phyloP scores from a whole-genome alignment of 92 coral and sea anemone genomes.

The Palythoa grandiflora region DNA sequence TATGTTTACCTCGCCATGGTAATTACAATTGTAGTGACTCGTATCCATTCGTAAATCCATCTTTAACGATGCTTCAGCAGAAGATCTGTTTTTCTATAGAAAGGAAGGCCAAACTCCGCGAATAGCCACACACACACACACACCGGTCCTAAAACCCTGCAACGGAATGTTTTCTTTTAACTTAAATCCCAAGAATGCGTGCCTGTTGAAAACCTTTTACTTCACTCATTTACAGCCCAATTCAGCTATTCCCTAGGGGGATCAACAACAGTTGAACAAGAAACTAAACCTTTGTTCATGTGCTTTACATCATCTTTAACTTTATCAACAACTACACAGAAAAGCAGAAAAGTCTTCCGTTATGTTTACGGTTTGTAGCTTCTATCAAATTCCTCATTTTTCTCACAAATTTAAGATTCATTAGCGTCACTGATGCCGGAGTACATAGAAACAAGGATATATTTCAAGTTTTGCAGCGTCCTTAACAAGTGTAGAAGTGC shows the following conservation, averaged over 20 bases:
- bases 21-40: not conserved
- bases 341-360: too few relatives aligned
- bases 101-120: not conserved
- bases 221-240: not conserved
- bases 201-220: not conserved
- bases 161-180: not conserved
- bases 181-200: not conserved
- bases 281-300: not conserved
- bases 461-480: too few relatives aligned
- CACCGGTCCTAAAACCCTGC: not conserved
- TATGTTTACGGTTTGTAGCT: too few relatives aligned
- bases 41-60: not conserved
- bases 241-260: not conserved
- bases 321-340: too few relatives aligned
- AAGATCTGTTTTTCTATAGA: not conserved
- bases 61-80: not conserved
- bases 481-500: too few relatives aligned
- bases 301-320: too few relatives aligned
- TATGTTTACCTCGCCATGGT: not conserved
- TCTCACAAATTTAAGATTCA: too few relatives aligned
- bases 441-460: too few relatives aligned
- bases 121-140: not conserved
- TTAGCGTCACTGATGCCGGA: too few relatives aligned
- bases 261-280: not conserved
- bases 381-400: too few relatives aligned